Evolutionary conservation across 2,113 vertebrate genomes (phyloP).

Genomic region (Clarias macrocephalus): DNA sequence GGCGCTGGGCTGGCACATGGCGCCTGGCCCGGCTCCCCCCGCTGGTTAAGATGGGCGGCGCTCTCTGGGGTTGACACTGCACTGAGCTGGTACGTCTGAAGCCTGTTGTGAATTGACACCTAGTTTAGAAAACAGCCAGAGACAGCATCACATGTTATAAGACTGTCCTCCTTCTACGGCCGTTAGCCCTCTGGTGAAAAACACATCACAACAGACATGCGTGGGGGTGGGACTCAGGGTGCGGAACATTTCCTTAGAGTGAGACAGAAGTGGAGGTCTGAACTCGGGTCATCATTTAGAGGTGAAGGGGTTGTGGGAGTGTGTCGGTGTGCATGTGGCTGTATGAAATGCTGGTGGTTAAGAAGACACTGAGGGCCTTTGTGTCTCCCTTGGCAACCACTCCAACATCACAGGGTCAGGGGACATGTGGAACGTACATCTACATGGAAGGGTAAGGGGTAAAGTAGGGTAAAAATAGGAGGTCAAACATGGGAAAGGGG

Average conservation of each 20-base stretch:
- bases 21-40: constrained; percentile 69
- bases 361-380: constrained; percentile 74
- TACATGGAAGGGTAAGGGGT: constrained; percentile 38
- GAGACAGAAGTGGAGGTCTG: constrained; percentile 16
- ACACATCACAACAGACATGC: constrained; percentile 69
- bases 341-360: constrained; percentile 66
- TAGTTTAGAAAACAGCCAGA: constrained; percentile 99
- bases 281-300: constrained; percentile 35
- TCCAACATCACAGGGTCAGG: constrained; percentile 58
- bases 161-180: constrained; percentile 82
- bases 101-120: constrained; percentile 99
- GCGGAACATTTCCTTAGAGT: constrained; percentile 29
- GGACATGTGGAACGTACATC: constrained; percentile 37
- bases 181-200: constrained; percentile 76
- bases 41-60: constrained; percentile 83
- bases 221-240: constrained; percentile 58
- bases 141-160: constrained; percentile 99
- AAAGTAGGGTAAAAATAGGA: constrained; percentile 38
- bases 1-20: constrained; percentile 71
- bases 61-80: constrained; percentile 79
- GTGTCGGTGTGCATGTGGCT: constrained; percentile 12
- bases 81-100: constrained; percentile 98
- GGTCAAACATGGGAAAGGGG: constrained; percentile 61
- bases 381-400: constrained; percentile 76
- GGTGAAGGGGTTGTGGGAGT: constrained; percentile 46